These are phyloP conservation scores for Myotis daubentonii DNA, from an alignment of 2,797 vertebrate genomes.

Conservation along the genomic window DNA sequence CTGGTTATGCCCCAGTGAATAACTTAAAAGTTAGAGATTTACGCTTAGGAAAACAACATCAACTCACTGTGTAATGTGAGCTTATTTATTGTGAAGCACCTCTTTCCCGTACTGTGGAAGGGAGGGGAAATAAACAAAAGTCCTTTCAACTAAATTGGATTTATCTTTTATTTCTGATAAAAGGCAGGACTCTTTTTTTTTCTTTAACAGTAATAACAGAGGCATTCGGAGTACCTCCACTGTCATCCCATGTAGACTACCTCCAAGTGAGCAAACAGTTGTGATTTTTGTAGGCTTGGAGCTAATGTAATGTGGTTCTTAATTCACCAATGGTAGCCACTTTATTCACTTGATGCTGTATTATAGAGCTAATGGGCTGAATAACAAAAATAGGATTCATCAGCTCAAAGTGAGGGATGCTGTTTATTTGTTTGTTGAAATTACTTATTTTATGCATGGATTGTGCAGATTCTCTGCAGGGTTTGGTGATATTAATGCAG, in stretches of 20 bases:
- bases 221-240: not conserved
- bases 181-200: not conserved
- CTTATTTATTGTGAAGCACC: conserved; percentile 50
- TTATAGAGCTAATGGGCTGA: not conserved
- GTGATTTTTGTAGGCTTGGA: conserved; percentile 2
- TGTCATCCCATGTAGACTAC: not conserved
- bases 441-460: not conserved
- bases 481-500: not conserved
- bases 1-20: conserved; percentile 47
- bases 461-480: not conserved
- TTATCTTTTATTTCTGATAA: conserved; percentile 55
- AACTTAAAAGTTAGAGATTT: conserved; percentile 63
- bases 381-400: conserved; percentile 14
- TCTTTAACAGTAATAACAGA: conserved; percentile 25
- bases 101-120: conserved; percentile 42
- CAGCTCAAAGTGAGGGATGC: not conserved
- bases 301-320: not conserved
- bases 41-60: conserved; percentile 50
- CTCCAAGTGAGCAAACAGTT: not conserved
- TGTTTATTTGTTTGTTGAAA: not conserved
- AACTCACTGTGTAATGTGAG: conserved; percentile 42
- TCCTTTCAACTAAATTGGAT: conserved; percentile 50
- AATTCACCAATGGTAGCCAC: not conserved
- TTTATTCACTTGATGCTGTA: not conserved
- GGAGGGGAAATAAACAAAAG: conserved; percentile 43